Evolutionary conservation across 2,113 vertebrate genomes (phyloP).

Genomic region (Caranx melampygus): DNA sequence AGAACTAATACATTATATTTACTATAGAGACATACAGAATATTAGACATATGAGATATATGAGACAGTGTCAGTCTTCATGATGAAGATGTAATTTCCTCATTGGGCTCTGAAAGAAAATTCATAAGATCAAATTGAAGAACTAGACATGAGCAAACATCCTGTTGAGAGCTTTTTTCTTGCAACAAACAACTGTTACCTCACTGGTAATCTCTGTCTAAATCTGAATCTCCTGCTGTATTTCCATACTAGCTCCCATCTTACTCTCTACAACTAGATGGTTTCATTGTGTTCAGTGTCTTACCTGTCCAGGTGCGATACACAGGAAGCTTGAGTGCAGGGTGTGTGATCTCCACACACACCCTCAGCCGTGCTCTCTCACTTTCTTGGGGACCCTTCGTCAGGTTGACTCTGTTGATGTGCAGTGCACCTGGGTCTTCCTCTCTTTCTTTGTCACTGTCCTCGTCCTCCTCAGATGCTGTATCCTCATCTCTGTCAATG

Average conservation of each 20-base stretch:
- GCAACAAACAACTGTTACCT: not conserved
- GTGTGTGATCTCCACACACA: slow-evolving; percentile 82
- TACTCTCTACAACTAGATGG: not conserved
- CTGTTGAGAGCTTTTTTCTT: not conserved
- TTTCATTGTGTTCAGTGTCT: not conserved
- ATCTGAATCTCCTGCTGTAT: not conserved
- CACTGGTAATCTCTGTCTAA: fast-evolving
- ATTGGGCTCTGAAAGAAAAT: slow-evolving; percentile 76
- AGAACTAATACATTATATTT: slow-evolving; percentile 5
- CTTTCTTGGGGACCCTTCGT: slow-evolving; percentile 24
- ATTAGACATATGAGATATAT: slow-evolving; percentile 23
- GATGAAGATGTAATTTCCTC: slow-evolving; percentile 70
- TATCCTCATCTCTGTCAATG: slow-evolving; percentile 37
- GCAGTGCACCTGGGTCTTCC: slow-evolving; percentile 33
- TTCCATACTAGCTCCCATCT: not conserved
- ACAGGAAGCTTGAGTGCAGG: slow-evolving; percentile 79
- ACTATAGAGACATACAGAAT: slow-evolving; percentile 15
- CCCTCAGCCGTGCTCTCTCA: slow-evolving; percentile 65
- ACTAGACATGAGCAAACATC: slow-evolving; percentile 40
- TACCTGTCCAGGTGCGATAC: slow-evolving; percentile 83
- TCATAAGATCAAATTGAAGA: not conserved
- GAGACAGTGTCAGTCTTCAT: slow-evolving; percentile 26
- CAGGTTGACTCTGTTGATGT: slow-evolving; percentile 77
- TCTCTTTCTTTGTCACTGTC: slow-evolving; percentile 44
- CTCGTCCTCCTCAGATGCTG: slow-evolving; percentile 46